phyloP scores from a whole-genome alignment of 2,113 vertebrate genomes.

The Anoura caudifer region DNA sequence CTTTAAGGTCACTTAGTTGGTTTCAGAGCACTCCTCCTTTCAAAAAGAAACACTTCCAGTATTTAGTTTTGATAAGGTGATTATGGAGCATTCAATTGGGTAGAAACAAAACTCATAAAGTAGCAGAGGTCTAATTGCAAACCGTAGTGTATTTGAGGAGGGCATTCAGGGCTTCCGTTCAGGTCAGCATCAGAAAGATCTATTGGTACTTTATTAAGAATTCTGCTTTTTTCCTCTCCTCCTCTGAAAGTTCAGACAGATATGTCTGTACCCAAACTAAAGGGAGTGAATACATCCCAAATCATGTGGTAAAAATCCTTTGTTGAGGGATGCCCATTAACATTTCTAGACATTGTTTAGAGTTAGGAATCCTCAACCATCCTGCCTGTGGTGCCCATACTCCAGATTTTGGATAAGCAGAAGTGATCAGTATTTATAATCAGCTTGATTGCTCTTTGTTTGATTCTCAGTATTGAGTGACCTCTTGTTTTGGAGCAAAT shows the following conservation, averaged over 20 bases:
- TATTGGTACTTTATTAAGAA: conserved; percentile 6
- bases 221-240: conserved; percentile 15
- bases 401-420: neutral
- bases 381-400: neutral
- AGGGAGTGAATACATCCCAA: neutral
- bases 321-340: neutral
- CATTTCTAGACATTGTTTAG: neutral
- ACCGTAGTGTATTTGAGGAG: neutral
- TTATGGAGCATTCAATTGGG: neutral
- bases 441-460: neutral
- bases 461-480: neutral
- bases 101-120: conserved; percentile 27
- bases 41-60: conserved; percentile 2
- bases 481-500: neutral
- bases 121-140: neutral
- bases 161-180: neutral
- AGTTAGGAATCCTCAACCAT: neutral
- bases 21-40: neutral
- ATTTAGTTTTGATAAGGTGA: neutral
- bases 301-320: neutral
- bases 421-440: conserved; percentile 29
- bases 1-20: neutral
- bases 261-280: neutral
- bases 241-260: conserved; percentile 13
- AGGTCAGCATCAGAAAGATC: conserved; percentile 7